These are phyloP conservation scores for Odontocerum albicorne DNA, from an alignment of 2,888 invertebrate species.

Conservation along the genomic window DNA sequence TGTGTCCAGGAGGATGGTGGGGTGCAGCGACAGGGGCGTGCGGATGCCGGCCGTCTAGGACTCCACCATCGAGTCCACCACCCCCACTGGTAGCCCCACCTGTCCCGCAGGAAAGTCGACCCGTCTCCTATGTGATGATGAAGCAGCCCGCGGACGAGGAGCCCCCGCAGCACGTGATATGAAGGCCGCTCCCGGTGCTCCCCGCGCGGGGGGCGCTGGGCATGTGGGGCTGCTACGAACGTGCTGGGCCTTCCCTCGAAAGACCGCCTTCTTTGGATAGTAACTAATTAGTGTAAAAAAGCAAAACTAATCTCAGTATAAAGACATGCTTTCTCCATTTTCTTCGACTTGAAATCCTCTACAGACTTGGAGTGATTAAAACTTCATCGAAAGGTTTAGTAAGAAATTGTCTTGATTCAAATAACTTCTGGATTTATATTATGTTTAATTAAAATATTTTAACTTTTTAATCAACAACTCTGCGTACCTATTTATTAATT, in stretches of 20 bases:
- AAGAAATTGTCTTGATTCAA: no score
- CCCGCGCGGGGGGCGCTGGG: conserved; percentile 61
- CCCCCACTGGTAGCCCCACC: conserved; percentile 41
- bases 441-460: no score
- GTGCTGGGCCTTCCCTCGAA: conserved; percentile 45
- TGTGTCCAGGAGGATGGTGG: conserved; percentile 42
- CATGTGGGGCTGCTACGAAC: conserved; percentile 48
- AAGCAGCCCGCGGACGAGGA: conserved; percentile 55
- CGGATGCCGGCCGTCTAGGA: conserved; percentile 51
- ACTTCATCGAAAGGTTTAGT: no score
- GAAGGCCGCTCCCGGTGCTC: conserved; percentile 84
- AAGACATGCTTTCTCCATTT: no score
- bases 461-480: no score
- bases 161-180: conserved; percentile 71
- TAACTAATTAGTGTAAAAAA: no score
- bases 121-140: conserved; percentile 65
- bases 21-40: conserved; percentile 48
- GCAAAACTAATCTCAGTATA: no score
- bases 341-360: no score
- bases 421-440: no score
- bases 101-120: conserved; percentile 48
- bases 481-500: no score
- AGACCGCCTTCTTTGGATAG: conserved; percentile 35
- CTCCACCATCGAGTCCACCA: conserved; percentile 49
- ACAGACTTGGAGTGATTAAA: no score